Conservation (phyloP, 2,113 vertebrate species). For the Lucifuga dentata region DNA sequence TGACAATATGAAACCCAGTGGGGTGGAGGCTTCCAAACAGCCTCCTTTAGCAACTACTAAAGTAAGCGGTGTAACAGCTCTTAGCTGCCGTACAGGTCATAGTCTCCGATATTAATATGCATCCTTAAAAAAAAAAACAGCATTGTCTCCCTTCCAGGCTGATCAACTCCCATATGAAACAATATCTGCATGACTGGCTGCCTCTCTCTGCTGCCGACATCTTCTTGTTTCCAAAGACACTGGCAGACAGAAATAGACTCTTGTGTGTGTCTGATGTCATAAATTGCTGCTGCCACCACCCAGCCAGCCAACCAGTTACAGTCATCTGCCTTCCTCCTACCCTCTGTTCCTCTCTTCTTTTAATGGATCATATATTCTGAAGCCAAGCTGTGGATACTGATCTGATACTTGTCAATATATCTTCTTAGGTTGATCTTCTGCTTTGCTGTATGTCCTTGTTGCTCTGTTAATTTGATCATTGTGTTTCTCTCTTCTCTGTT, state of each 20-base stretch:
- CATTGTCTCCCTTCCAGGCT: slow-evolving; percentile 44
- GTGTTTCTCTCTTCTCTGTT: slow-evolving; percentile 8
- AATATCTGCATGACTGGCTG: slow-evolving; percentile 51
- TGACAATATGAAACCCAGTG: slow-evolving; percentile 29
- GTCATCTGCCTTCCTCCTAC: slow-evolving; percentile 28
- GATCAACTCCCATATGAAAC: slow-evolving; percentile 63
- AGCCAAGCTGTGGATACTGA: slow-evolving; percentile 50
- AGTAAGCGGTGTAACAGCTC: slow-evolving; percentile 2
- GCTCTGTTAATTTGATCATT: slow-evolving; percentile 6
- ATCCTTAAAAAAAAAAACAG: slow-evolving; percentile 51
- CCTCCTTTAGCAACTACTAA: slow-evolving; percentile 30
- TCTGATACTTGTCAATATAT: slow-evolving; percentile 41
- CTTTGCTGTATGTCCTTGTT: slow-evolving; percentile 53
- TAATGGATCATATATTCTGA: slow-evolving; percentile 64
- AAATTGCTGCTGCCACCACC: slow-evolving; percentile 69
- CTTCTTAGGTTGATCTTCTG: slow-evolving; percentile 49
- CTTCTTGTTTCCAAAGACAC: slow-evolving; percentile 72
- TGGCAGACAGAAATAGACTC: slow-evolving; percentile 81
- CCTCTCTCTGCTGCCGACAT: slow-evolving; percentile 38
- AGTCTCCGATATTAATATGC: slow-evolving; percentile 23
- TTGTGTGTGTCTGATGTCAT: slow-evolving; percentile 71
- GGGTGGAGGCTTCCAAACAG: slow-evolving; percentile 21
- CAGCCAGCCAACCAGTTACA: slow-evolving; percentile 8
- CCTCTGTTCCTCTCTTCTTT: slow-evolving; percentile 26
- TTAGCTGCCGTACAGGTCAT: slow-evolving; percentile 1